A percentile compares a stretch with the other conserved stretches of the same genome.
Evolutionary conservation across 2,888 invertebrate genomes (phyloP).

Genomic region (Synanthedon formicaeformis): DNA sequence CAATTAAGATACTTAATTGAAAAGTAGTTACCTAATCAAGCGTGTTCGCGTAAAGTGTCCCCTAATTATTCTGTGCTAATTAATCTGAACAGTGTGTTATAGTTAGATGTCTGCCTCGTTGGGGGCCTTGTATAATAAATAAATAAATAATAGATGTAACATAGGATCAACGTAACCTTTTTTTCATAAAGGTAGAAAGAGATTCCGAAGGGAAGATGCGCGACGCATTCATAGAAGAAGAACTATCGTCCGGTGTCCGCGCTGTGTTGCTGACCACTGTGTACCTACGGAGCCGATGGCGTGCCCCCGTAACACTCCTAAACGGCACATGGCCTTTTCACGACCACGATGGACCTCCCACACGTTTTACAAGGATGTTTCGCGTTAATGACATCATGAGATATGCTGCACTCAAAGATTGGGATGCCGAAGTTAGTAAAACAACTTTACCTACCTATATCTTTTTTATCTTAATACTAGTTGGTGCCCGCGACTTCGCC

Average conservation of each 20-base stretch:
- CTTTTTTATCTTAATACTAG: too few relatives aligned
- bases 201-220: constrained; percentile 51
- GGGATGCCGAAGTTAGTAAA: constrained; percentile 47
- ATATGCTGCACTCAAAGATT: constrained; percentile 40
- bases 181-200: constrained; percentile 29
- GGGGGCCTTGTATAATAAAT: too few relatives aligned
- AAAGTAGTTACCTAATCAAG: too few relatives aligned
- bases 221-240: constrained; percentile 51
- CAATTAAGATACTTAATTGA: too few relatives aligned
- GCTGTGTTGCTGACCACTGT: constrained; percentile 37
- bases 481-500: too few relatives aligned
- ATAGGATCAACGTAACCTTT: too few relatives aligned
- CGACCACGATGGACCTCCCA: constrained; percentile 19
- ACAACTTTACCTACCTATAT: too few relatives aligned
- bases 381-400: constrained; percentile 54
- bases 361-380: constrained; percentile 42
- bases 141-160: too few relatives aligned
- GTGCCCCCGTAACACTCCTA: constrained; percentile 52
- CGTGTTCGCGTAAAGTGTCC: too few relatives aligned
- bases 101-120: too few relatives aligned
- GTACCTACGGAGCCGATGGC: constrained; percentile 54
- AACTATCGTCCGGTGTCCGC: constrained; percentile 33
- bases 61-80: too few relatives aligned
- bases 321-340: constrained; percentile 43
- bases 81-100: too few relatives aligned